Evolutionary conservation across 2,113 vertebrate genomes (phyloP), one percentile per base, ranked within the genome.

Genomic region (Hucho hucho): DNA sequence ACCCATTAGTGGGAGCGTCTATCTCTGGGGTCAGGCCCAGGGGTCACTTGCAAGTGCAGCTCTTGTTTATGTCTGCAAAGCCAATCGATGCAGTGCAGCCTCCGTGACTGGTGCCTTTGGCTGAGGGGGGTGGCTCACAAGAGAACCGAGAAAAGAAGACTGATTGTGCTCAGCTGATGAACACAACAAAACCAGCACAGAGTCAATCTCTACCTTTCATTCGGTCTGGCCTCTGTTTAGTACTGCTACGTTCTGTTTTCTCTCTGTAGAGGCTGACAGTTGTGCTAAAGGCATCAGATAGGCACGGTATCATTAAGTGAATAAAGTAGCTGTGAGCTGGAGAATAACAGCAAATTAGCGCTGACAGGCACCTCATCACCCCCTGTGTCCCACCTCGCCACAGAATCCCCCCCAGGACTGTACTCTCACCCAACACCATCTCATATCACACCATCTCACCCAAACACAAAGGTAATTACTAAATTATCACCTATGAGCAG

Each of bases 31-130:
- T 92, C 92, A 90, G 87, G 79, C 81, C 75, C 78, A 85, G 66
- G 87, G 92, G 92, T 93, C 90, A 85, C 88, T 59, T 81, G 87
- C 89, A 92, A 92, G 92, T 90, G 88, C 85, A 67, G 87, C 87
- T 90, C 90, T 92, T 94, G 92, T 93, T 93, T 93, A 93, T 86
- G 87, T 93, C 92, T 93, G 89, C 79, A 83, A 87, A 91, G 92
- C 91, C 92, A 93, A 93, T 91, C 86, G 91, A 92, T 91, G 91
- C 86, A 91, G 75, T 49, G 83, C 81, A 86, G 83, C 83, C 86
- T 90, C 76, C 79, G 73, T 73, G 82, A 75, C 87, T 37, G 72
- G 70, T 68, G 81, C 78, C 26, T 16, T 24, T 25, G 29, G 22
- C 64, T 65, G 56, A 49, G 1, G 43, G 2, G 58, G 59, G 74